Conservation (phyloP, 2,888 invertebrate genomes). For the Yponomeuta evonymella region DNA sequence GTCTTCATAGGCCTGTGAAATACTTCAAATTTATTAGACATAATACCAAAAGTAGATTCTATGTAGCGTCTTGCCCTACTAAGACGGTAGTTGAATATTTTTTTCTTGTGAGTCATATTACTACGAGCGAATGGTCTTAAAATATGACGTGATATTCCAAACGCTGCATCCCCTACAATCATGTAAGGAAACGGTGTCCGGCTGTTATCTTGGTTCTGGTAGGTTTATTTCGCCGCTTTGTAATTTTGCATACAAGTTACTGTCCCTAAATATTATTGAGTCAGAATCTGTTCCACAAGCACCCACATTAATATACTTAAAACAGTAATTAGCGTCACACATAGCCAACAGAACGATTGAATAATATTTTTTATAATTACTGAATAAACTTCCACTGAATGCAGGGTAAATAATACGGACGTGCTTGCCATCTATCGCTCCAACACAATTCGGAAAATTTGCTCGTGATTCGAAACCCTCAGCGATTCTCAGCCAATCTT, state of each 20-base stretch:
- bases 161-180: no score
- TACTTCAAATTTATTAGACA: no score
- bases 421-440: slow-evolving; percentile 31
- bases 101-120: no score
- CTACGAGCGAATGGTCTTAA: no score
- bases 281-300: slow-evolving; percentile 22
- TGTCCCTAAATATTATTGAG: slow-evolving; percentile 22
- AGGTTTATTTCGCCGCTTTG: no score
- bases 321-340: slow-evolving; percentile 26
- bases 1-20: no score
- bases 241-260: not conserved
- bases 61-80: no score
- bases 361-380: slow-evolving; percentile 29
- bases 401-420: slow-evolving; percentile 24
- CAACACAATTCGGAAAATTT: slow-evolving; percentile 29
- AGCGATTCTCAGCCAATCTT: slow-evolving; percentile 26
- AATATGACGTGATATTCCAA: no score
- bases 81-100: no score
- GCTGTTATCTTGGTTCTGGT: no score
- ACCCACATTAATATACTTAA: slow-evolving; percentile 24
- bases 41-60: no score
- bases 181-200: no score
- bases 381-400: slow-evolving; percentile 26
- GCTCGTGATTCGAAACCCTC: slow-evolving; percentile 23
- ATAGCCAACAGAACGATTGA: slow-evolving; percentile 30